Evolutionary conservation across 1,140 invertebrate genomes (phyloP).

Genomic region (Agraylea sexmaculata): DNA sequence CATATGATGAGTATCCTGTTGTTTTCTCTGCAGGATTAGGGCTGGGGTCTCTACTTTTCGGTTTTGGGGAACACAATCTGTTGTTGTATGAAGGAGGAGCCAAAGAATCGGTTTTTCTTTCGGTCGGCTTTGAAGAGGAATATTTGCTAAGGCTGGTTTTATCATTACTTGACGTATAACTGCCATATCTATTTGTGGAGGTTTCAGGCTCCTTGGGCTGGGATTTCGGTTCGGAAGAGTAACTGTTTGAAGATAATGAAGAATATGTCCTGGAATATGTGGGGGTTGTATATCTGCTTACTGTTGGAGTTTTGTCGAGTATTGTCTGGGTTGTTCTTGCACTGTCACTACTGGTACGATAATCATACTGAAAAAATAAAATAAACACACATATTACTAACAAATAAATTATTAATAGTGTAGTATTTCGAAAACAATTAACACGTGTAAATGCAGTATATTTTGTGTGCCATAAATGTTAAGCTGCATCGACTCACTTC

Average conservation of each 20-base stretch:
- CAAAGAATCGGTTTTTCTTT: constrained; percentile 11
- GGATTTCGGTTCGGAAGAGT: too few relatives aligned
- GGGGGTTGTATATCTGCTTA: constrained; percentile 12
- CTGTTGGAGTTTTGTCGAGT: constrained; percentile 11
- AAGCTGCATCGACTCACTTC: too few relatives aligned
- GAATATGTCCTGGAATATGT: constrained; percentile 18
- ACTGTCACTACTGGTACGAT: constrained; percentile 10
- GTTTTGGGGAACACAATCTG: constrained; percentile 21
- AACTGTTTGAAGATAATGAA: constrained; percentile 13
- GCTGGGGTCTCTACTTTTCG: constrained; percentile 31
- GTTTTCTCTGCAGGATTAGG: constrained; percentile 16
- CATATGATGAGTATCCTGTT: constrained; percentile 6
- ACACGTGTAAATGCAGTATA: too few relatives aligned
- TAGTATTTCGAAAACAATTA: too few relatives aligned
- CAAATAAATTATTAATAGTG: too few relatives aligned
- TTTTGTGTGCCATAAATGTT: too few relatives aligned
- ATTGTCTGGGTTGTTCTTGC: constrained; percentile 1
- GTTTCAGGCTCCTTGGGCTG: too few relatives aligned
- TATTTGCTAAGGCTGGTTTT: constrained; percentile 19
- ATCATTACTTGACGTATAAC: constrained; percentile 14
- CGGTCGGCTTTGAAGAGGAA: constrained; percentile 11
- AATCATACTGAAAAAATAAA: constrained; percentile 19
- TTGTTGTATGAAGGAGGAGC: constrained; percentile 6
- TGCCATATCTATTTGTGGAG: constrained; percentile 3
- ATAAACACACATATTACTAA: too few relatives aligned